These are phyloP conservation scores for Lontra canadensis DNA, from an alignment of 2,113 vertebrate genomes.

Conservation along the genomic window DNA sequence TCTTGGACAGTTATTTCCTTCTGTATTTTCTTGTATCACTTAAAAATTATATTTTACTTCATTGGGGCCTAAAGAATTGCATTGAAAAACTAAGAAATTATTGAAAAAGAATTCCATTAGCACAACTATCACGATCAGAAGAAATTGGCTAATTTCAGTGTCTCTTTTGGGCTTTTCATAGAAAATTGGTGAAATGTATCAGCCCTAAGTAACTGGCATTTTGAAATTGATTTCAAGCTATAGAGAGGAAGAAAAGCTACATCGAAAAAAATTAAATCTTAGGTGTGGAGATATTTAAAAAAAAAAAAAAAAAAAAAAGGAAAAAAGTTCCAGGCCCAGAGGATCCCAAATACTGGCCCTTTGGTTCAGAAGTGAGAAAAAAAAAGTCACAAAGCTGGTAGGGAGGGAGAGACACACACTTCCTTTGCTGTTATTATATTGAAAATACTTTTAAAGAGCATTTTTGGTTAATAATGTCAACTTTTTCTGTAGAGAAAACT, in stretches of 20 bases:
- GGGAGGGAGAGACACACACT: neutral
- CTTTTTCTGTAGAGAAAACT: neutral
- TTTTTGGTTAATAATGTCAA: neutral
- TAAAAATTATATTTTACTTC: conserved; percentile 78
- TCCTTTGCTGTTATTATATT: neutral
- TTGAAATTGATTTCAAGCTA: conserved; percentile 69
- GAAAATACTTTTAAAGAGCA: neutral
- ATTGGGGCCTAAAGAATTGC: conserved; percentile 53
- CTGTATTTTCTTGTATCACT: conserved; percentile 69
- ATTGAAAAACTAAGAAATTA: conserved; percentile 69
- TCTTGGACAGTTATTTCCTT: conserved; percentile 62
- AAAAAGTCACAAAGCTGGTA: neutral
- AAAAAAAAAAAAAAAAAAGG: conserved; percentile 24
- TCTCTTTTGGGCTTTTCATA: conserved; percentile 66
- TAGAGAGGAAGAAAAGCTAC: conserved; percentile 8
- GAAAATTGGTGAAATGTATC: conserved; percentile 70
- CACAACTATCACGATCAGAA: conserved; percentile 54
- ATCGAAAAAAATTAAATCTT: conserved; percentile 60
- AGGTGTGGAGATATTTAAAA: conserved; percentile 1
- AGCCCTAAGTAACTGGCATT: conserved; percentile 32
- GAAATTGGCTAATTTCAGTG: conserved; percentile 76
- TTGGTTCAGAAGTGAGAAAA: neutral
- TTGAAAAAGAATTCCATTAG: conserved; percentile 68
- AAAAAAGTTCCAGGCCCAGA: neutral
- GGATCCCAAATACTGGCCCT: neutral